Conservation (phyloP, 2,888 invertebrate genomes). For the Eledone cirrhosa region DNA sequence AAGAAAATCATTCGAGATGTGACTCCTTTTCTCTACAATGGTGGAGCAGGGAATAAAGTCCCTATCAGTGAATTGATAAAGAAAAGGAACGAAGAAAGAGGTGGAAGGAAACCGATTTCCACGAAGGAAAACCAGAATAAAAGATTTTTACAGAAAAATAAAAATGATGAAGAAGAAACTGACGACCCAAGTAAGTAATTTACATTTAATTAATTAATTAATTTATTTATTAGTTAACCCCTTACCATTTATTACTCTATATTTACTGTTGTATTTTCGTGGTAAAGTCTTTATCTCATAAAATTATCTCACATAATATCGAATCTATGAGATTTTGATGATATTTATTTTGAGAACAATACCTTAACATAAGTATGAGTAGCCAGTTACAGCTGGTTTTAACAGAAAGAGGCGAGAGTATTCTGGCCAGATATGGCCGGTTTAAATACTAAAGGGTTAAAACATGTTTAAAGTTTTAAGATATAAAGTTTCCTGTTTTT, state of each 20-base stretch:
- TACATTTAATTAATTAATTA: no score
- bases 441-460: no score
- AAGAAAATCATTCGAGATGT: slow-evolving; percentile 88
- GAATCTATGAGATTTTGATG: no score
- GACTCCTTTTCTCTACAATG: slow-evolving; percentile 91
- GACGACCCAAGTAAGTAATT: neutral
- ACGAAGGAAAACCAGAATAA: slow-evolving; percentile 65
- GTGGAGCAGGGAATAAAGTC: slow-evolving; percentile 89
- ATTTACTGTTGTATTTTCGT: neutral
- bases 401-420: no score
- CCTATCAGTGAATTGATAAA: slow-evolving; percentile 89
- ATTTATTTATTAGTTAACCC: no score
- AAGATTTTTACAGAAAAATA: neutral
- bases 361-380: no score
- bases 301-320: no score
- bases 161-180: neutral
- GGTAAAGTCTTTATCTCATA: neutral
- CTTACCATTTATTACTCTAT: no score
- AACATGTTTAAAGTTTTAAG: no score
- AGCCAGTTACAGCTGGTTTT: no score
- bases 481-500: neutral
- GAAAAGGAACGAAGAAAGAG: slow-evolving; percentile 64
- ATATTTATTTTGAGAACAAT: no score
- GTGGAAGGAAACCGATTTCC: slow-evolving; percentile 71
- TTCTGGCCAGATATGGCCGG: no score